These are phyloP conservation scores for Lepidurus arcticus DNA, from an alignment of 1,140 invertebrate species.

Conservation along the genomic window DNA sequence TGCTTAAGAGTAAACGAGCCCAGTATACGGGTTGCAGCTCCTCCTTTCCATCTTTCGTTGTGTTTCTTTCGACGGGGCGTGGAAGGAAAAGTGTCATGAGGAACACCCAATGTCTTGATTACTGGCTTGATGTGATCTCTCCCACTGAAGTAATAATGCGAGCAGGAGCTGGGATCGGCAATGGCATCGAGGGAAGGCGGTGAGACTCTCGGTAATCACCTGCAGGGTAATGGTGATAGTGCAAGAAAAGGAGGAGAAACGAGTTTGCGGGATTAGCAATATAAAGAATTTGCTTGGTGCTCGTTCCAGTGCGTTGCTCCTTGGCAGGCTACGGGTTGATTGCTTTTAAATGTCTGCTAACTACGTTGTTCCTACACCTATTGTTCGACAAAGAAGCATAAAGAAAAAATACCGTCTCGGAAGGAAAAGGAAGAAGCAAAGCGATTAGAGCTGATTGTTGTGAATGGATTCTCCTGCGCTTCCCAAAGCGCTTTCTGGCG, in stretches of 20 bases:
- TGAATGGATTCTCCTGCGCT: not conserved
- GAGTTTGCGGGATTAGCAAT: slow-evolving; percentile 15
- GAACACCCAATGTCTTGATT: not conserved
- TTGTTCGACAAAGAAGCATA: slow-evolving; percentile 12
- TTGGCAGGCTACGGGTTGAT: slow-evolving; percentile 1
- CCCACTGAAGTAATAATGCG: not conserved
- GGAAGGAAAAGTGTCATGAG: slow-evolving; percentile 1
- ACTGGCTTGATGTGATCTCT: not conserved
- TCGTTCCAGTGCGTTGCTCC: not conserved
- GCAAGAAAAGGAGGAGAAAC: slow-evolving; percentile 3
- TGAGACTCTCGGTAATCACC: slow-evolving; percentile 8
- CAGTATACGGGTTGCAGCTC: not conserved
- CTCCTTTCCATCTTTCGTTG: not conserved
- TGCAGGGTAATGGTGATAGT: not conserved
- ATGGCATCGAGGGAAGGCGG: not conserved
- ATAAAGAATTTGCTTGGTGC: slow-evolving; percentile 9
- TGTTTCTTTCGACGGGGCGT: not conserved
- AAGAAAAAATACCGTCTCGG: slow-evolving; percentile 15
- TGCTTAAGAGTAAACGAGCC: not conserved
- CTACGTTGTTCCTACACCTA: slow-evolving; percentile 2
- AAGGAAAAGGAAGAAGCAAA: not conserved
- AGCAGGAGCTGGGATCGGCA: not conserved
- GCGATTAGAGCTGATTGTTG: slow-evolving; percentile 21
- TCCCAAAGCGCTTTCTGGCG: not conserved
- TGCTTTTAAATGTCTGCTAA: slow-evolving; percentile 22